Percentiles rank a stretch among this genome's conserved stretches.
These are phyloP conservation scores for Tipula lateralis DNA, from an alignment of 2,888 invertebrate species.

Conservation along the genomic window DNA sequence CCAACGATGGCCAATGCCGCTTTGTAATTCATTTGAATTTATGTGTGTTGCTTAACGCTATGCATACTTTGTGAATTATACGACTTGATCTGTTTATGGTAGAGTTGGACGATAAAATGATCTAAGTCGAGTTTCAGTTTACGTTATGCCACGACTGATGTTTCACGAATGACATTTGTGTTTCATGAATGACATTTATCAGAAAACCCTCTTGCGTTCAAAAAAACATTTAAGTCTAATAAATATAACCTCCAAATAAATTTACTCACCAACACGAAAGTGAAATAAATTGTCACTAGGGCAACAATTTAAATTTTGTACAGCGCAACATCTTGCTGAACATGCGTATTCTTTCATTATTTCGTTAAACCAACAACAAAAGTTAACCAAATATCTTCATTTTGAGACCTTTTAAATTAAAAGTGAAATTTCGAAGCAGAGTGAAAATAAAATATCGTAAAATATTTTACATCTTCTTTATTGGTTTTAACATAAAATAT, in stretches of 20 bases:
- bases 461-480: background rate
- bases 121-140: background rate
- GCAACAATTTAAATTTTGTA: too few species aligned
- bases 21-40: constrained; percentile 48
- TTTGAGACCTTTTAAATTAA: too few species aligned
- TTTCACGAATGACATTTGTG: background rate
- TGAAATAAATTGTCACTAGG: too few species aligned
- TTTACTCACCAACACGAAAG: too few species aligned
- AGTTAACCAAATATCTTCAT: too few species aligned
- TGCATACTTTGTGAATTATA: background rate
- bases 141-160: background rate
- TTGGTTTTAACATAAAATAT: background rate
- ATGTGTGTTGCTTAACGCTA: background rate
- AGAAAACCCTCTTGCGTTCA: background rate
- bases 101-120: background rate
- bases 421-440: too few species aligned
- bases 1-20: constrained; percentile 63
- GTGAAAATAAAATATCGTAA: too few species aligned
- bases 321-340: too few species aligned
- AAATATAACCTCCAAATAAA: too few species aligned
- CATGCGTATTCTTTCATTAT: too few species aligned
- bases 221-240: background rate
- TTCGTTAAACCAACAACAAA: too few species aligned
- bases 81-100: background rate
- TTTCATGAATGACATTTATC: background rate